Evolutionary conservation across 2,113 vertebrate species (phyloP).

Genomic region (Lepus europaeus): DNA sequence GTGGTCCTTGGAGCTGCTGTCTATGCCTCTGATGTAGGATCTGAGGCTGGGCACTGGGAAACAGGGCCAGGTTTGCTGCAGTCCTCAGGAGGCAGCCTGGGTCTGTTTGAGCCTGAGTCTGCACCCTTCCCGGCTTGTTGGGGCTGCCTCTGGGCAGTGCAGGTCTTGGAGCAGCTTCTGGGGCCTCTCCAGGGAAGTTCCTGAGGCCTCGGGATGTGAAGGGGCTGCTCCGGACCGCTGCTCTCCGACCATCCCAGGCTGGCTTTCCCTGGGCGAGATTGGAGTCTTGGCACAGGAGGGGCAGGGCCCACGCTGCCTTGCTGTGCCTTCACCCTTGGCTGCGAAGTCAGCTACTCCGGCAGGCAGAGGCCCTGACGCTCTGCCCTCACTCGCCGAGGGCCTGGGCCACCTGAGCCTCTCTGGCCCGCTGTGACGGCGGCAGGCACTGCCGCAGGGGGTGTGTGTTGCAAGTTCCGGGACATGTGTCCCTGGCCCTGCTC

Average conservation of each 20-base stretch:
- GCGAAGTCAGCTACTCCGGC: background rate
- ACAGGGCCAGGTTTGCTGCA: background rate
- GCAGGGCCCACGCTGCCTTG: background rate
- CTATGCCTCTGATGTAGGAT: background rate
- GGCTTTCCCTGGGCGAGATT: background rate
- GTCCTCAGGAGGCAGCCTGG: background rate
- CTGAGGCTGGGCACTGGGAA: background rate
- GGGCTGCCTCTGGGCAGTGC: background rate
- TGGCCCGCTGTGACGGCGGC: accelerated
- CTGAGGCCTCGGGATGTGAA: background rate
- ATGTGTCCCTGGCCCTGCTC: background rate
- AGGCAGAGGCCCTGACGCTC: background rate
- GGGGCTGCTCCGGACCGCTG: background rate
- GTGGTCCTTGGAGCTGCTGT: background rate
- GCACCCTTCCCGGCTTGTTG: background rate
- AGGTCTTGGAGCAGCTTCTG: background rate
- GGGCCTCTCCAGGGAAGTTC: background rate
- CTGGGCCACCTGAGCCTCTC: background rate
- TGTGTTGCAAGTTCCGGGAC: background rate
- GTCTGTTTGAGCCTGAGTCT: background rate
- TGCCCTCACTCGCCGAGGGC: background rate
- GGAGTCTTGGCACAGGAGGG: background rate
- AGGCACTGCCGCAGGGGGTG: accelerated
- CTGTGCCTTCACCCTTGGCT: background rate
- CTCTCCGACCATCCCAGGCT: background rate